A percentile compares a stretch with the other conserved stretches of the same genome.
These are phyloP conservation scores for Apodemia mormo DNA, from an alignment of 2,888 invertebrate species.

Conservation along the genomic window DNA sequence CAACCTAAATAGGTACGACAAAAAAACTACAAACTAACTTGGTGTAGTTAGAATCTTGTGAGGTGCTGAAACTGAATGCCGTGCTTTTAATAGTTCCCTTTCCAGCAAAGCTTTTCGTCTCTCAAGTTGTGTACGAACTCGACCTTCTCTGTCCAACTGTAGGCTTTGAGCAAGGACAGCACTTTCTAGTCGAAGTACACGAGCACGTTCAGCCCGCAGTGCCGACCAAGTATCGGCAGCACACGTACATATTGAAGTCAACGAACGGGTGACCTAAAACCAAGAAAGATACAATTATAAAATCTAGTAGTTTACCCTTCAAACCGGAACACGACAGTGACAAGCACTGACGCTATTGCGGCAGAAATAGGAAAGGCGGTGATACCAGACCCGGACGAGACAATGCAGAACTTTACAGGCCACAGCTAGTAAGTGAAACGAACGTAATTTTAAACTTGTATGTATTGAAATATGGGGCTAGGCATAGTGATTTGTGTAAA, in stretches of 20 bases:
- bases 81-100: conserved; percentile 54
- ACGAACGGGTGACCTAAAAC: conserved; percentile 57
- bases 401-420: no score
- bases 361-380: no score
- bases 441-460: no score
- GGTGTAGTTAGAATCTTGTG: conserved; percentile 41
- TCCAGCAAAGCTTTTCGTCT: conserved; percentile 60
- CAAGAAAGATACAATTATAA: not conserved
- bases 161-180: conserved; percentile 64
- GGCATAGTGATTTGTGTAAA: no score
- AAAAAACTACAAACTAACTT: conserved; percentile 41
- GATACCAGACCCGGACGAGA: no score
- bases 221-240: conserved; percentile 70
- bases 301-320: no score
- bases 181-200: conserved; percentile 64
- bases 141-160: conserved; percentile 64
- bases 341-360: no score
- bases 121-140: conserved; percentile 68
- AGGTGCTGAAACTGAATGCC: conserved; percentile 39
- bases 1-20: no score
- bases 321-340: no score
- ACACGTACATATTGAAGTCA: conserved; percentile 58
- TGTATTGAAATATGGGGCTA: no score
- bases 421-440: no score
- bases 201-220: conserved; percentile 62